These are phyloP conservation scores for Epizoanthus rinbou DNA, from an alignment of 92 coral and sea anemone species.

Conservation along the genomic window DNA sequence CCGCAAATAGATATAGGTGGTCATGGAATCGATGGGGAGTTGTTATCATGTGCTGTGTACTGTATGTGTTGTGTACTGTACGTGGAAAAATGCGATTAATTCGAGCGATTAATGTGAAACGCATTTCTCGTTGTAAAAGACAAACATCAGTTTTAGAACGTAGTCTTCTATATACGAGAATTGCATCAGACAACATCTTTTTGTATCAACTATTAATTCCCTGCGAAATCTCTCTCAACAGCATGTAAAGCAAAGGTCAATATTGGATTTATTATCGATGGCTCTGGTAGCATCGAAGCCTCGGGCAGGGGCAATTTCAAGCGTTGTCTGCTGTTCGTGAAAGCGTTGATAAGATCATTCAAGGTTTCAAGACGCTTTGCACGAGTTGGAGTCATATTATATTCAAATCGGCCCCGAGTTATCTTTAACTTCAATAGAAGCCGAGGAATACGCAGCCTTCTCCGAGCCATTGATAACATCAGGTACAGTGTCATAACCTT, in stretches of 20 bases:
- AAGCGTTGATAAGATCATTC: conserved; percentile 23
- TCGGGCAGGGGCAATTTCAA: conserved; percentile 18
- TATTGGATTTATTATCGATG: conserved; percentile 28
- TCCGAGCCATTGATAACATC: conserved; percentile 9
- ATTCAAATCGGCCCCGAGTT: conserved; percentile 13
- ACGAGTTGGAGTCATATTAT: conserved; percentile 15
- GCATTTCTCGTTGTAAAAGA: too few species aligned
- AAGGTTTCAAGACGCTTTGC: conserved; percentile 20
- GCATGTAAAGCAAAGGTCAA: conserved; percentile 29
- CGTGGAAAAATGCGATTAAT: too few species aligned
- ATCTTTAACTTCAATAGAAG: conserved; percentile 4
- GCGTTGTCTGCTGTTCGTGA: conserved; percentile 30
- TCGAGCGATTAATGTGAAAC: too few species aligned
- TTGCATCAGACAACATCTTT: too few species aligned
- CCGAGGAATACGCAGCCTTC: background rate
- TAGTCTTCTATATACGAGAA: too few species aligned
- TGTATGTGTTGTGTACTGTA: too few species aligned
- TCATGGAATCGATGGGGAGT: too few species aligned
- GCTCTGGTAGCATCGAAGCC: conserved; percentile 30
- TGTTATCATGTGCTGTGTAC: too few species aligned
- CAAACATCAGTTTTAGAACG: background rate
- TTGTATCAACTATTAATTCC: background rate
- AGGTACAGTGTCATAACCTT: conserved; percentile 1
- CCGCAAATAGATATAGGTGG: too few species aligned
- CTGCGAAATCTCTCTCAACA: background rate